Base-by-base conservation (phyloP, 2,888 invertebrate genomes). In the Mechanitis mazaeus region DNA sequence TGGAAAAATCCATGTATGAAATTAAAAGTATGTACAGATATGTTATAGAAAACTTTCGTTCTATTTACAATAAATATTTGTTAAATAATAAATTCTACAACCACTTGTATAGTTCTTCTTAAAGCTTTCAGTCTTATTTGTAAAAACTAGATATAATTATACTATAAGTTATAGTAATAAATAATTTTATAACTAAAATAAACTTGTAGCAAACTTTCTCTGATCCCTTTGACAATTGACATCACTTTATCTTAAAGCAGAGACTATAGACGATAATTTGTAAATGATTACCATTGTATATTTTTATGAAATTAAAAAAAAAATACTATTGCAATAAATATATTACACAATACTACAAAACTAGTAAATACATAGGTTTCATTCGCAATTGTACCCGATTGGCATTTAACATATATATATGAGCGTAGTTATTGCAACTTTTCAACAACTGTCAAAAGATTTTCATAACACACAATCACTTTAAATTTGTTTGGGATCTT, bases 181-280 rank as follows among this genome's bases (percentile, higher is more conserved):
- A 61, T 63, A 61, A 58, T 50, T 58, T 58, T 62, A 45, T 58
- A 61, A 61, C 55, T 57, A 59, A 62, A 58, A 54, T 50, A 65
- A 66, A 64, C 64, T 61, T 63, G 55, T 55, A 62, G 35, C 58
- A 62, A 69, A 69, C 69, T 69, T 69, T 69, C 69, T 65, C 69
- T 64, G 58, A 46, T 63, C 58, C 54, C 54, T 64, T 61, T 64
- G 64, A 64, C 64, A 61, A 61, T 59, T 63, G 63, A 63, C 63
- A 60, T 63, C 63, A 59, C 56, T 63, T 38, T 42, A 42, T 9
- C 42, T 3, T 42, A 42, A 11, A 9, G 42, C 42, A 42, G 6
- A 42, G 42, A 42, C 42, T 42, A 5, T 11, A 42, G 28, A 54
- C 54, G 33, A 59, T 56, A 59, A 46, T 12, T 59, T 54, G 56